These are phyloP conservation scores for Vicugna pacos DNA, from an alignment of 2,113 vertebrate species.

Conservation along the genomic window DNA sequence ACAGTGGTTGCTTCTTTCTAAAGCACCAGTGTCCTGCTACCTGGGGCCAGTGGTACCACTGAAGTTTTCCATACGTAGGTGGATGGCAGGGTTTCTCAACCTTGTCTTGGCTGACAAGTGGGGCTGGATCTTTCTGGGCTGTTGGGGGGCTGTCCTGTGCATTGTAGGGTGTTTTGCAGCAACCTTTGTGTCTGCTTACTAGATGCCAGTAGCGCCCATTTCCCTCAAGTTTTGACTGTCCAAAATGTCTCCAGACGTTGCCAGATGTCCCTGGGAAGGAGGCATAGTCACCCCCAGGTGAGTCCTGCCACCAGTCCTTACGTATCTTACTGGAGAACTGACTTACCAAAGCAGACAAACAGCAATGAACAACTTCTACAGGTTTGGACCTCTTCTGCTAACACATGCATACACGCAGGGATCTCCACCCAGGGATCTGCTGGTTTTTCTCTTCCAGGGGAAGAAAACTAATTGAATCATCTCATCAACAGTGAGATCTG, in stretches of 20 bases:
- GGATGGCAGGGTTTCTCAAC: neutral
- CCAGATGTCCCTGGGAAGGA: accelerated
- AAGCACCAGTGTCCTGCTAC: neutral
- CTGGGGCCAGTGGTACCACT: accelerated
- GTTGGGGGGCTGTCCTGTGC: neutral
- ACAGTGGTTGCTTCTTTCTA: accelerated
- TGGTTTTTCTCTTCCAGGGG: neutral
- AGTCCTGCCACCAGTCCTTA: neutral
- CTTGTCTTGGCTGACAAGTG: neutral
- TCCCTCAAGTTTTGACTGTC: neutral
- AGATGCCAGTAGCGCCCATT: neutral
- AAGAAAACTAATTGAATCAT: neutral
- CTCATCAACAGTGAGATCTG: neutral
- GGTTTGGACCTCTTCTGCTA: neutral
- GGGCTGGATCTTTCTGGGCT: neutral
- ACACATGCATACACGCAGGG: neutral
- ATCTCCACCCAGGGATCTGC: neutral
- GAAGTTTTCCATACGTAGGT: too few species aligned
- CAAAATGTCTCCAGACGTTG: neutral
- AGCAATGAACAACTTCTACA: neutral
- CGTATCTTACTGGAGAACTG: neutral
- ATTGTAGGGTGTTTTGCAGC: too few species aligned
- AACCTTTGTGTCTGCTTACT: too few species aligned
- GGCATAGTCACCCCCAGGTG: accelerated
- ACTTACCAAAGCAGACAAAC: neutral